These are phyloP conservation scores for Nebria salina DNA, from an alignment of 2,888 invertebrate species.

Conservation along the genomic window DNA sequence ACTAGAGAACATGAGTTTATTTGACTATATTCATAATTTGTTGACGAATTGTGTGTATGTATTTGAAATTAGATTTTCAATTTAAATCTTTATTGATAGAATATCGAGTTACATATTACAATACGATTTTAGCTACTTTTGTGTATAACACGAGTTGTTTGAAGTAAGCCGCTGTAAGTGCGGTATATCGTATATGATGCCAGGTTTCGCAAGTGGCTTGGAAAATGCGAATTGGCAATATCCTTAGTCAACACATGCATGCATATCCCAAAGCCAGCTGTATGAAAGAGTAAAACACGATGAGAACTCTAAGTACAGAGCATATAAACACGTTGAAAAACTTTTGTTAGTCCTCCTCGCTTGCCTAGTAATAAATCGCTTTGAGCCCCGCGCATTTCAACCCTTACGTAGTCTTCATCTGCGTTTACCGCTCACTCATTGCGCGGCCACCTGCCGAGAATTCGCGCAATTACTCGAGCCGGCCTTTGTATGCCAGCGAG, in stretches of 20 bases:
- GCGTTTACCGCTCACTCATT: conserved; percentile 34
- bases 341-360: conserved; percentile 39
- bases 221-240: neutral
- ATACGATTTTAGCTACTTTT: too few relatives aligned
- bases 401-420: neutral
- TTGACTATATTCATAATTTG: too few relatives aligned
- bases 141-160: too few relatives aligned
- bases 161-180: too few relatives aligned
- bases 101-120: too few relatives aligned
- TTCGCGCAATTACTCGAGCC: conserved; percentile 40
- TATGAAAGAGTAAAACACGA: neutral
- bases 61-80: too few relatives aligned
- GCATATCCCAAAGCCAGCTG: neutral
- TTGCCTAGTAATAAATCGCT: conserved; percentile 42
- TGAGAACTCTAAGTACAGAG: neutral
- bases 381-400: conserved; percentile 24
- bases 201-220: too few relatives aligned
- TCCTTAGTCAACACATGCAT: neutral
- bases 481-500: conserved; percentile 39
- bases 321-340: conserved; percentile 25
- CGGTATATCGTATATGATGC: too few relatives aligned
- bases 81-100: too few relatives aligned
- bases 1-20: too few relatives aligned
- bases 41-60: too few relatives aligned
- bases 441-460: conserved; percentile 44